Evolutionary conservation across 35 echinoderm and acorn worm species (phyloP), one percentile per base, ranked within the genome.

Genomic region (Ophioderma brevispina): DNA sequence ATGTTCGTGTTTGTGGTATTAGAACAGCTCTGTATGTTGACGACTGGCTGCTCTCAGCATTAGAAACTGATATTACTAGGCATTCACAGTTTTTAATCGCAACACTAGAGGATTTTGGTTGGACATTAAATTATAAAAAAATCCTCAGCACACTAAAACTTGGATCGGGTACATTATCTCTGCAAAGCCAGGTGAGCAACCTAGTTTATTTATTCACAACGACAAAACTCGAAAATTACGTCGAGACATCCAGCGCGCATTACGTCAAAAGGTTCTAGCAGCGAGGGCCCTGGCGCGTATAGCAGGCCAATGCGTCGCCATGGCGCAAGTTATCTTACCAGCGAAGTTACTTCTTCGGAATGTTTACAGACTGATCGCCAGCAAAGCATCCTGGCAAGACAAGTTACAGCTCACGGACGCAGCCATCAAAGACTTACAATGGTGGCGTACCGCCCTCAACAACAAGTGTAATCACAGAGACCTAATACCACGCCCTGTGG

Each of bases 1-100:
- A 36, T 38, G 4, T 78, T 19, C 64, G 86, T 43, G 30, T 43
- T 78, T 17, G 0, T 76, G 86, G 37, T 78, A 37, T 88, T 37
- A 13, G 75, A n/a, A 36, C 43, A 0, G 86, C 75, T 23, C 35
- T 79, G 38, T 88, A 78, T 88, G 86, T 88, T 42, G 86, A 88
- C 40, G 86, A 79, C 31, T 78, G 63, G 3, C 23, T 88, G 4
- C 30, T 88, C 0, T 36, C 75, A 25, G 35, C 85, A 38, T 1
- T 76, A 85, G 15, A 15, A 85, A 43, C 2, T 18, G 18, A 19
- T 41, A 82, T 82, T 41, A 35, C 13, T 32, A 38, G 5, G 17
- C 39, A 82, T 35, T 41, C 37, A 82, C 8, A 52, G 8, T 52
- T 52, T 52, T 52, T 52, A 52, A 52, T 52, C 46, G 46, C 8